Evolutionary conservation across 2,797 vertebrate genomes (phyloP).

Genomic region (Tinamus major): DNA sequence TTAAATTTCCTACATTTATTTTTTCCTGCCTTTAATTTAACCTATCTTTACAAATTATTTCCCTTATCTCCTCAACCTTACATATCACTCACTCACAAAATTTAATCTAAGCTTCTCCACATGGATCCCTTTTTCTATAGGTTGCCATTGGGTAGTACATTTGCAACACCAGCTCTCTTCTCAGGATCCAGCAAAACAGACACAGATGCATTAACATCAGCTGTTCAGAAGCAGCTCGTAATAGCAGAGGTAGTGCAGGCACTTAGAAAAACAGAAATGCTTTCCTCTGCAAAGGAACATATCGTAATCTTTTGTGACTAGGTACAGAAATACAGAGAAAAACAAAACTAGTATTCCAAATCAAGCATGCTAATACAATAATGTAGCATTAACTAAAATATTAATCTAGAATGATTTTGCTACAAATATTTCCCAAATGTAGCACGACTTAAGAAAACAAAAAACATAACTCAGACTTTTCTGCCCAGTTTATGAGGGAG

Average conservation of each 20-base stretch:
- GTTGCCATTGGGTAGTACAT: too few species aligned
- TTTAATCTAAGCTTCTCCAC: neutral
- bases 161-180: neutral
- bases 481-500: neutral
- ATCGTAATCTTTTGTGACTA: neutral
- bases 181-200: neutral
- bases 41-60: neutral
- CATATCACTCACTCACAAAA: neutral
- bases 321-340: neutral
- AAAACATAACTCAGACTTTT: neutral
- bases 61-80: neutral
- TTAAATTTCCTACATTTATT: neutral
- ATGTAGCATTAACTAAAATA: neutral
- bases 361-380: neutral
- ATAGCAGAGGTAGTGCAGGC: neutral
- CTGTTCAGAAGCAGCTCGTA: neutral
- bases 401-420: neutral
- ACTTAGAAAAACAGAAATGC: accelerated
- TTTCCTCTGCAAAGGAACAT: neutral
- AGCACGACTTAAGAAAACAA: neutral
- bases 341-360: neutral
- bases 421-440: neutral
- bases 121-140: neutral
- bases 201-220: neutral
- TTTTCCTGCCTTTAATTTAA: neutral